These are phyloP conservation scores for Ostrea edulis DNA, from an alignment of 1,140 invertebrate species.

Conservation along the genomic window DNA sequence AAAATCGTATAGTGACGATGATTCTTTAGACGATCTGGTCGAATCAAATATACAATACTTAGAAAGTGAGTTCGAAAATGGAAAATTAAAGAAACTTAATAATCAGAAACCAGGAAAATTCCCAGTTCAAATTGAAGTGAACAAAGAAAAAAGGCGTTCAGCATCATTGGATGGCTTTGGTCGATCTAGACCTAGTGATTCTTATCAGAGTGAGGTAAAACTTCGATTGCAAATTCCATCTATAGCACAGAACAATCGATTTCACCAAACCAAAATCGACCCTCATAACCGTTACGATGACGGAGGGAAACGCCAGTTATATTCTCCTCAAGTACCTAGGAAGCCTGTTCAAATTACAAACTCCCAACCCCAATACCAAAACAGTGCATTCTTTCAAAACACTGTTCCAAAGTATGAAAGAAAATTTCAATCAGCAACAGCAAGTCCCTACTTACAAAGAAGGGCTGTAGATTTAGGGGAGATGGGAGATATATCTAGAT, in stretches of 20 bases:
- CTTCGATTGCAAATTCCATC: slow-evolving; percentile 56
- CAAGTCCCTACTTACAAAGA: slow-evolving; percentile 62
- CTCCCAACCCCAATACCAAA: background rate
- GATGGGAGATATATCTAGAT: slow-evolving; percentile 72
- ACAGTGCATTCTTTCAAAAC: slow-evolving; percentile 52
- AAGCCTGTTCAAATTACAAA: slow-evolving; percentile 40
- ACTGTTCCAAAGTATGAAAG: slow-evolving; percentile 56
- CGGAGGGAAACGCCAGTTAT: background rate
- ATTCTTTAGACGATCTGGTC: slow-evolving; percentile 74
- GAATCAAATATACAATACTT: slow-evolving; percentile 76
- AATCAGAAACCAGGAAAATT: slow-evolving; percentile 45
- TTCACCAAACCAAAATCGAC: slow-evolving; percentile 10
- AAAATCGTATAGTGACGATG: slow-evolving; percentile 68
- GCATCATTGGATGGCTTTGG: slow-evolving; percentile 44
- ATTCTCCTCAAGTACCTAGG: slow-evolving; percentile 42
- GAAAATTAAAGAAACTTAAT: slow-evolving; percentile 59
- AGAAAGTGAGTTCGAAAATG: slow-evolving; percentile 71
- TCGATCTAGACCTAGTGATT: slow-evolving; percentile 40
- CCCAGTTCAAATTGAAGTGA: slow-evolving; percentile 29
- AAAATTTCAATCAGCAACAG: slow-evolving; percentile 55
- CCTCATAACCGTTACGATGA: background rate
- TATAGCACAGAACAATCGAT: background rate
- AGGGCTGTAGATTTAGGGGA: slow-evolving; percentile 54
- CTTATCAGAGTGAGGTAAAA: slow-evolving; percentile 59
- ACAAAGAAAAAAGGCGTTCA: slow-evolving; percentile 49